Base-by-base conservation (phyloP, 2,888 invertebrate species). In the Ochropleura leucogaster region DNA sequence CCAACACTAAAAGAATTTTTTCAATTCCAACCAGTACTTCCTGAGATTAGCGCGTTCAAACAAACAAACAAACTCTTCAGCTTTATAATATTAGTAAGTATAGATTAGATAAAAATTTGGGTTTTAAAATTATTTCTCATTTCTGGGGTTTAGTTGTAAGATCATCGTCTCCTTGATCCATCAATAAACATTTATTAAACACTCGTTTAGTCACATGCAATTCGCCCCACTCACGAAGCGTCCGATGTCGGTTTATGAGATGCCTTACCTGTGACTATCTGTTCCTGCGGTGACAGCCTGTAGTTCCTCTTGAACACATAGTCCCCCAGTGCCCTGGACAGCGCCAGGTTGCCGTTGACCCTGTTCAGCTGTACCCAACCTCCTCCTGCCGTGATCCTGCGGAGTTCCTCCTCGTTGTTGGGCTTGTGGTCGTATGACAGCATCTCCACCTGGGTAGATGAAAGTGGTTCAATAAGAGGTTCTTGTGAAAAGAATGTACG, bases 301-400 rank as follows among this genome's bases (percentile, higher is more conserved):
- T 98, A 97, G 95, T 99, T 99, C 86, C 98, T 97, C 95, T 99
- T 99, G 95, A 99, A 99, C 77, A 98, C 98, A 94, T 99, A 99
- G 95, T 99, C 99, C 0, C 99, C 99, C 2, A 99, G 96, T 0
- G 99, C 99, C 85, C 99, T 97, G 2, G 99, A 99, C 67, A 99
- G 96, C 1, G 99, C 99, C 84, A 99, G 96, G 96, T 99, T 99
- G 3, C 99, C 99, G 95, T 99, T 99, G n/a, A 99, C 99, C 86
- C 99, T 97, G 96, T 99, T 99, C 88, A 98, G 98, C 93, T 99
- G 99, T 3, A 99, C 99, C 98, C 98, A 99, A 68, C 99, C 99
- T 7, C 99, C 99, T 53, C 99, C 99, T 1, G 98, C 98, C 53
- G 97, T 97, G 87, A 99, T 99, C 87, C 99, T 97, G 79, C 98